Conservation (phyloP, 1,140 invertebrate genomes). For the Goniozus legneri region DNA sequence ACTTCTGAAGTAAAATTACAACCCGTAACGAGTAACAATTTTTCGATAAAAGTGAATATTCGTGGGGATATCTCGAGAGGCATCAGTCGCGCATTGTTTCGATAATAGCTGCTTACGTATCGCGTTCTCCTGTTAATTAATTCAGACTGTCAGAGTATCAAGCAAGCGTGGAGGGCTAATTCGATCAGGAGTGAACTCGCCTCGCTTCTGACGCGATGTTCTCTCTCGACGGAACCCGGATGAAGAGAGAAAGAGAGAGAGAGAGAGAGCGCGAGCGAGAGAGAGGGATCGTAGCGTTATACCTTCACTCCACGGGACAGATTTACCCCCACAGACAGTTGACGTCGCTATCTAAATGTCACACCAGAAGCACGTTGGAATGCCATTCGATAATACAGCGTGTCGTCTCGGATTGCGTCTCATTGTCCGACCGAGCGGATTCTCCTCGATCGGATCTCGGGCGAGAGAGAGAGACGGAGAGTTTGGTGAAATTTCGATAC, state of each 20-base stretch:
- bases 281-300: slow-evolving; percentile 10
- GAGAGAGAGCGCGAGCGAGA: too few relatives aligned
- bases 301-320: slow-evolving; percentile 42
- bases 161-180: slow-evolving; percentile 50
- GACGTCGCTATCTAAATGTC: slow-evolving; percentile 51
- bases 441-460: too few relatives aligned
- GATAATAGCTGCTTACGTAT: slow-evolving; percentile 48
- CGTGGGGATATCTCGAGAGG: neutral
- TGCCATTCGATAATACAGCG: slow-evolving; percentile 32
- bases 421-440: slow-evolving; percentile 21
- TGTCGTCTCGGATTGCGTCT: slow-evolving; percentile 25
- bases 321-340: slow-evolving; percentile 46
- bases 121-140: slow-evolving; percentile 50
- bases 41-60: neutral
- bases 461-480: too few relatives aligned
- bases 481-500: too few relatives aligned
- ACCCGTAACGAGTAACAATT: too few relatives aligned
- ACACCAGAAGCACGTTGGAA: slow-evolving; percentile 36
- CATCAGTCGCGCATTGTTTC: slow-evolving; percentile 33
- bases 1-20: too few relatives aligned
- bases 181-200: slow-evolving; percentile 50
- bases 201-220: slow-evolving; percentile 32
- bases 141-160: slow-evolving; percentile 52
- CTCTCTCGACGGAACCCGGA: slow-evolving; percentile 12
- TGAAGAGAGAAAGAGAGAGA: slow-evolving; percentile 2